Base-by-base conservation (phyloP, 2,113 vertebrate species). In the Scytalopus superciliaris region DNA sequence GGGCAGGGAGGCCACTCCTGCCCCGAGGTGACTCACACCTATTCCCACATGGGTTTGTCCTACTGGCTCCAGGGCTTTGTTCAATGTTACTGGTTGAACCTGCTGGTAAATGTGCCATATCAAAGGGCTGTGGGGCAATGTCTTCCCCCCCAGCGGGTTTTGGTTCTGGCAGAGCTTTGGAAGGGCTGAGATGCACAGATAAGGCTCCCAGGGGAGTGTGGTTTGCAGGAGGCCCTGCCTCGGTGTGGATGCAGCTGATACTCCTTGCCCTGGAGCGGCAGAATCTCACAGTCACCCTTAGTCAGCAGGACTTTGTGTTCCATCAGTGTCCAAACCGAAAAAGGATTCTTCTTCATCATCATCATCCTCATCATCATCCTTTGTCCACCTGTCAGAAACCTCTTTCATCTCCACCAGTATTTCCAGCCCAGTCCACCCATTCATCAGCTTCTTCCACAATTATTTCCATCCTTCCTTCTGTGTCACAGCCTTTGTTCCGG, bases 221-320 rank as follows among this genome's bases (percentile, higher is more conserved):
- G 39, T 30, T 42, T 63, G 27, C 60, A 30, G 39, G 60, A 30
- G 25, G 59, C 59, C 37, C 49, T 62, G 67, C 59, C 57, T 84
- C 40, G 68, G n/a, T 50, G 64, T 33, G 52, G 75, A 27, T 60
- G 63, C 72, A 49, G 40, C 64, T 66, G 15, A 42, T 55, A 57
- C 66, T 40, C 57, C 72, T 91, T 74, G 60, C 73, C 83, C 83
- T 60, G 47, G 60, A 87, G 92, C 85, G 69, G 83, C 39, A 45
- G 57, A 81, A 90, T 93, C 87, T 62, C 37, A 76, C 90, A 94
- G 84, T 59, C 33, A 10, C 56, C 31, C 56, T 91, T 73, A 89
- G 73, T 91, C 92, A 96, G 88, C 74, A 88, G 78, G 60, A 93
- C 39, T 88, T 47, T 24, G 3, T 37, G 60, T 64, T 93, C 90